Conservation (phyloP, 2,888 invertebrate species). For the Philonicus albiceps region DNA sequence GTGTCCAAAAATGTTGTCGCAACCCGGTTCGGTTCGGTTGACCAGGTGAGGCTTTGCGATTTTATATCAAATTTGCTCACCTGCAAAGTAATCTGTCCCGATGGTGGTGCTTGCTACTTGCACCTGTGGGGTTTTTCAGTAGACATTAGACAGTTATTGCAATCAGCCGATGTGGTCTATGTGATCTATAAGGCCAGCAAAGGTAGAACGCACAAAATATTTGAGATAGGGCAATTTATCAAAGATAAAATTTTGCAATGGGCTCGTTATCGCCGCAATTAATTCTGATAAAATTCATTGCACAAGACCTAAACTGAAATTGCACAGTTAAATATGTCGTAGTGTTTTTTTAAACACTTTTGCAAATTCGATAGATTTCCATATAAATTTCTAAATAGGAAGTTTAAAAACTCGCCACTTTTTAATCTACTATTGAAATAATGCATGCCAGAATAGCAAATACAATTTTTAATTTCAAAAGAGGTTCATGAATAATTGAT, state of each 20-base stretch:
- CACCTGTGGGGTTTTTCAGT: background rate
- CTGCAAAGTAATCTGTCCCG: background rate
- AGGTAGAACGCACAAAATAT: background rate
- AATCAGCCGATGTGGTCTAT: background rate
- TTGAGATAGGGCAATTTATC: background rate
- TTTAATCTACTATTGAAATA: background rate
- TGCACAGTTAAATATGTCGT: background rate
- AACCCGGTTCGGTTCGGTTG: background rate
- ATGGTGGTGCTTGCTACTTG: background rate
- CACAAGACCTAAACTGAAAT: background rate
- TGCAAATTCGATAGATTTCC: background rate
- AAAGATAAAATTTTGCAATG: background rate
- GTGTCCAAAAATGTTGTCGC: background rate
- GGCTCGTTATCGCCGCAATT: background rate
- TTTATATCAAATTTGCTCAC: background rate
- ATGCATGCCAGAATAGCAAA: no score
- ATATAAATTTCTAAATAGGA: background rate
- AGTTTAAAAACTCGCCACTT: background rate
- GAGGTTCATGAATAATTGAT: background rate
- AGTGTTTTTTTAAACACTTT: background rate
- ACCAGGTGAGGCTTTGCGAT: background rate
- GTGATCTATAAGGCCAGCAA: background rate
- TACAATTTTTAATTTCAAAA: background rate
- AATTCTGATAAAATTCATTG: background rate
- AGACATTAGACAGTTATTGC: background rate